Evolutionary conservation across 53 echinoderm and acorn worm genomes (phyloP), one percentile per base, ranked within the genome.

Genomic region (Luidia sarsii): DNA sequence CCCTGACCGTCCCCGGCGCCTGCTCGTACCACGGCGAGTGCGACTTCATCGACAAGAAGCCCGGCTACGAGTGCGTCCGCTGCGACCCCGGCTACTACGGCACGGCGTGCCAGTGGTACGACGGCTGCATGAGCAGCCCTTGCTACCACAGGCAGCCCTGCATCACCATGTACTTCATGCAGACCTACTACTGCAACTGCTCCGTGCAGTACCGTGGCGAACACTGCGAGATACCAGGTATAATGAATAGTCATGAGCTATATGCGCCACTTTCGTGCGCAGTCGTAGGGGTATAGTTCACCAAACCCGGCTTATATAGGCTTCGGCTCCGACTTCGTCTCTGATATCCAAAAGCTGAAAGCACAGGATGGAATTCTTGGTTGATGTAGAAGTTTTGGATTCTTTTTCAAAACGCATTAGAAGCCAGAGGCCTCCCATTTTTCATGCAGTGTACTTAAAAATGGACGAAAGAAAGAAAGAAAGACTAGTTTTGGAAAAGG

Each of bases 1-100:
- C 75, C 13, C 21, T 52, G 45, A 68, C 67, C 8, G 70, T 88
- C 25, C 52, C 55, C 46, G 62, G 60, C 14, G 62, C 43, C 28
- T 84, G 84, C 39, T 64, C 72, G 24, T 68, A 84, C 84, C 75
- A 77, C n/a, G 85, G 49, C 0, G 85, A 85, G n/a, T 74, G 77
- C 19, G 70, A 75, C 29, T 92, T 82, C 64, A 62, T 62, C 39
- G 85, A 88, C 57, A 39, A 57, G 16, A 66, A 54, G 64, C 92
- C 92, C 5, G 57, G 82, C 18, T 87, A 82, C 57, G 48, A 74
- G 31, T 94, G 94, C 70, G 70, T 64, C 7, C 85, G 50, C 1
- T 94, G 94, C 29, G 69, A 86, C 59, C 60, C 55, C 10, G 94
- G 94, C 24, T 88, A 37, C 61, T 82, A 82, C 69, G 94, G 94